A percentile compares a stretch with the other conserved stretches of the same genome.
These are phyloP conservation scores for Dolomedes plantarius DNA, from an alignment of 2,888 invertebrate genomes.

Conservation along the genomic window DNA sequence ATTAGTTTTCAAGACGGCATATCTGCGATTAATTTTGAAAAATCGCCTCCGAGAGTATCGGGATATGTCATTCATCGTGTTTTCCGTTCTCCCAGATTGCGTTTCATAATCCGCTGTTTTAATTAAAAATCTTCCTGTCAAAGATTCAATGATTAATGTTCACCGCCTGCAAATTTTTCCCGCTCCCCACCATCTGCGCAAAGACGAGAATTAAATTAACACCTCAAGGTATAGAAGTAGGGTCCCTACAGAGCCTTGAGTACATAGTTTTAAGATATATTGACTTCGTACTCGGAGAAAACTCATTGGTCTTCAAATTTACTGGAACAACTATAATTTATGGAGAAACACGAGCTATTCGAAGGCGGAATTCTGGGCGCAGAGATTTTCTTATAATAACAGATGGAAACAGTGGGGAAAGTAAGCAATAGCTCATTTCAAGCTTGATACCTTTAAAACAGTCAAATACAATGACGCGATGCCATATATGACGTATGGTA, in stretches of 20 bases:
- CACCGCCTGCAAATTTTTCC: conserved; percentile 31
- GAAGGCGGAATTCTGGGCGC: not conserved
- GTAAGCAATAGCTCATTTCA: no score
- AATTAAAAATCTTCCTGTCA: conserved; percentile 71
- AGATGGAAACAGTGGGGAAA: no score
- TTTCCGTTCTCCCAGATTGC: conserved; percentile 43
- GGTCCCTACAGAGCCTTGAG: not conserved
- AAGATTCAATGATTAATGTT: conserved; percentile 69
- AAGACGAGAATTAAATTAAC: conserved; percentile 56
- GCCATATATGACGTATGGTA: no score
- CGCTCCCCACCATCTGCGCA: conserved; percentile 3
- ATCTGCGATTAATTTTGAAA: conserved; percentile 68
- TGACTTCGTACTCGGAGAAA: not conserved
- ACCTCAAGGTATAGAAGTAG: conserved; percentile 1
- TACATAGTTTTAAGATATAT: conserved; percentile 13
- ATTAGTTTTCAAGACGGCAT: conserved; percentile 54
- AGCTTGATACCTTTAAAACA: no score
- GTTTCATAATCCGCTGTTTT: conserved; percentile 65
- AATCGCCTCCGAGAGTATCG: conserved; percentile 60
- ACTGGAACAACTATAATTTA: not conserved
- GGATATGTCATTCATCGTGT: conserved; percentile 63
- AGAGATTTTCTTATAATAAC: not conserved
- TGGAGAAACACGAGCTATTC: not conserved
- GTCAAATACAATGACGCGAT: no score
- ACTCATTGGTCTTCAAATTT: not conserved